Conservation (phyloP, 1,140 invertebrate species). For the Trissolcus basalis region DNA sequence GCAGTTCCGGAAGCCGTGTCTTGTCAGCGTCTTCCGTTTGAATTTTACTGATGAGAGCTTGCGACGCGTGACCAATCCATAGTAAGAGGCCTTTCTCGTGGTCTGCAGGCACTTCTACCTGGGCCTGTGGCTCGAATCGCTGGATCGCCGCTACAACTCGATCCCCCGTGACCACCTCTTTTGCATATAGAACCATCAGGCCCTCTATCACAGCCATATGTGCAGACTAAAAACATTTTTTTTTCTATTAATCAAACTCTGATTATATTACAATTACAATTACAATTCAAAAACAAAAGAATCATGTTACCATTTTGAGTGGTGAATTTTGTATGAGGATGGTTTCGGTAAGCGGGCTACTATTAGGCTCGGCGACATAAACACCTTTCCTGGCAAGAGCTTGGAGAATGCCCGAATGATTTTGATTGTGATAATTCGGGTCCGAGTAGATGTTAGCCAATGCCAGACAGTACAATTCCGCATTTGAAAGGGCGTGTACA, state of each 20-base stretch:
- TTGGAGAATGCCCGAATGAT: slow-evolving; percentile 95
- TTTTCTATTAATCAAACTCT: no score
- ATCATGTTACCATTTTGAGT: slow-evolving; percentile 93
- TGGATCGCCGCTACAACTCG: slow-evolving; percentile 90
- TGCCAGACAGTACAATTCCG: slow-evolving; percentile 96
- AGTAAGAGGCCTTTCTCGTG: slow-evolving; percentile 92
- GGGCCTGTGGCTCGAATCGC: slow-evolving; percentile 78
- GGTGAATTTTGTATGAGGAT: slow-evolving; percentile 97
- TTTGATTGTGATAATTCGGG: slow-evolving; percentile 95
- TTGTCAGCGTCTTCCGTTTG: slow-evolving; percentile 72
- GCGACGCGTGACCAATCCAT: slow-evolving; percentile 93
- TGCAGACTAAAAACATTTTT: slow-evolving; percentile 82
- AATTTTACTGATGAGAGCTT: slow-evolving; percentile 83
- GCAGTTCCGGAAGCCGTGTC: slow-evolving; percentile 73
- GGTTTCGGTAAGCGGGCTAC: slow-evolving; percentile 94
- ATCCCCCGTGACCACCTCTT: slow-evolving; percentile 93
- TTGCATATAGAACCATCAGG: slow-evolving; percentile 95
- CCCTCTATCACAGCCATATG: slow-evolving; percentile 98
- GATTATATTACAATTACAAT: neutral
- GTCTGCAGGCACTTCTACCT: slow-evolving; percentile 78
- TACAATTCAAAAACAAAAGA: neutral
- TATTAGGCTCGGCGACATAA: slow-evolving; percentile 88
- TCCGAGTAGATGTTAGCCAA: slow-evolving; percentile 97
- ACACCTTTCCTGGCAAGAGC: slow-evolving; percentile 94
- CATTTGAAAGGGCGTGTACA: slow-evolving; percentile 92